phyloP scores from a whole-genome alignment of 2,888 invertebrate genomes.

The Sphaeridia pumilis region DNA sequence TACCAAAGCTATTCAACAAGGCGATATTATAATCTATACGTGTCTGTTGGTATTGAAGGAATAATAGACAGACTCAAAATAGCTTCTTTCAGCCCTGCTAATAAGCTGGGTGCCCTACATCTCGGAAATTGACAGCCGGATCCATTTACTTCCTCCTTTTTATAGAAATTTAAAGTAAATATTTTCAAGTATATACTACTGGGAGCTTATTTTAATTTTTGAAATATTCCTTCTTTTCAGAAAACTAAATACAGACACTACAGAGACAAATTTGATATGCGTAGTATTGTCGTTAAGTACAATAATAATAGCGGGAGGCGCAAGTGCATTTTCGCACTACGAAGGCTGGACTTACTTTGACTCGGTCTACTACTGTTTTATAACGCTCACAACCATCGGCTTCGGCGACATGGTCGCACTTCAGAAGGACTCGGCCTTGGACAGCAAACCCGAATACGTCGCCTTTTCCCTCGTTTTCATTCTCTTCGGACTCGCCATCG shows the following conservation, averaged over 20 bases:
- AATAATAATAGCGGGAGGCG: conserved; percentile 88
- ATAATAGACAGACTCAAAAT: no score
- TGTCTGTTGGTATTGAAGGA: no score
- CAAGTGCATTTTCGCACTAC: conserved; percentile 64
- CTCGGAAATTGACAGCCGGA: no score
- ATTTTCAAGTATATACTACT: no score
- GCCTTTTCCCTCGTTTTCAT: conserved; percentile 98
- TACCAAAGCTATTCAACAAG: no score
- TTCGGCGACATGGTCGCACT: conserved; percentile 99
- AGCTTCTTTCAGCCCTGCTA: no score
- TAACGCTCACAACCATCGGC: conserved; percentile 91
- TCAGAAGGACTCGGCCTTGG: conserved; percentile 84
- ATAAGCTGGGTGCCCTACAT: no score
- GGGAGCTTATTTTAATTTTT: no score
- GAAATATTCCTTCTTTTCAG: conserved; percentile 42
- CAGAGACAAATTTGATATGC: conserved; percentile 90
- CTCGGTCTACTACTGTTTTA: conserved; percentile 98
- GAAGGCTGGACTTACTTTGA: conserved; percentile 95
- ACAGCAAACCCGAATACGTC: conserved; percentile 92
- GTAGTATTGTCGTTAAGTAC: conserved; percentile 87
- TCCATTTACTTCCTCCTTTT: no score
- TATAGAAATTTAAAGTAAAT: no score
- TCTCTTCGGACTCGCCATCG: conserved; percentile 87
- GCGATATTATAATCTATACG: no score
- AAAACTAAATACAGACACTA: conserved; percentile 67